phyloP scores from a whole-genome alignment of 30 jellyfish, hydroid and myxozoan genomes.

The Aurelia aurita complex sp. Pacific region DNA sequence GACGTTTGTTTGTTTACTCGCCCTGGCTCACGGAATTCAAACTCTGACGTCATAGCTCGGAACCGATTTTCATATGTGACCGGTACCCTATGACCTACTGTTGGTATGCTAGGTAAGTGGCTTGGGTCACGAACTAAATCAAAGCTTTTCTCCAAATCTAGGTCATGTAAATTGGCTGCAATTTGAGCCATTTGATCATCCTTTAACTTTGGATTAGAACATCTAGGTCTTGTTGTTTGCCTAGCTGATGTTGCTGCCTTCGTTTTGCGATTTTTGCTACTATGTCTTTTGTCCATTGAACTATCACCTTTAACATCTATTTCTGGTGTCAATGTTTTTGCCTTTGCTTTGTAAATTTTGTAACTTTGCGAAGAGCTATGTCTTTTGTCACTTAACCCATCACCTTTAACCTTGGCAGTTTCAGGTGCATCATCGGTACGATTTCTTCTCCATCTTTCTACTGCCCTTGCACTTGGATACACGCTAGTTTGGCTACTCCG shows the following conservation, averaged over 20 bases:
- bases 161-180: constrained; percentile 21
- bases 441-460: constrained; percentile 1
- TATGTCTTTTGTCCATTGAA: too few relatives aligned
- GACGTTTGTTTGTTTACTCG: not conserved
- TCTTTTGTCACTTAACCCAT: not conserved
- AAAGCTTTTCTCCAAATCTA: not conserved
- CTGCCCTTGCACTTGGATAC: not conserved
- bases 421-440: not conserved
- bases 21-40: constrained; percentile 26
- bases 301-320: too few relatives aligned
- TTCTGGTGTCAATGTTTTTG: not conserved
- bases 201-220: not conserved
- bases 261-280: not conserved
- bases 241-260: not conserved
- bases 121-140: constrained; percentile 34
- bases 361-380: not conserved
- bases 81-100: constrained; percentile 39
- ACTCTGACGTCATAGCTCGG: constrained; percentile 50
- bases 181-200: constrained; percentile 17
- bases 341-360: not conserved
- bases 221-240: not conserved
- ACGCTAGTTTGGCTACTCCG: not conserved
- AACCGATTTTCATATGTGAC: constrained; percentile 36
- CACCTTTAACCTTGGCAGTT: too few relatives aligned
- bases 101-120: constrained; percentile 50